These are phyloP conservation scores for Chorisops tibialis DNA, from an alignment of 2,888 invertebrate species.

Conservation along the genomic window DNA sequence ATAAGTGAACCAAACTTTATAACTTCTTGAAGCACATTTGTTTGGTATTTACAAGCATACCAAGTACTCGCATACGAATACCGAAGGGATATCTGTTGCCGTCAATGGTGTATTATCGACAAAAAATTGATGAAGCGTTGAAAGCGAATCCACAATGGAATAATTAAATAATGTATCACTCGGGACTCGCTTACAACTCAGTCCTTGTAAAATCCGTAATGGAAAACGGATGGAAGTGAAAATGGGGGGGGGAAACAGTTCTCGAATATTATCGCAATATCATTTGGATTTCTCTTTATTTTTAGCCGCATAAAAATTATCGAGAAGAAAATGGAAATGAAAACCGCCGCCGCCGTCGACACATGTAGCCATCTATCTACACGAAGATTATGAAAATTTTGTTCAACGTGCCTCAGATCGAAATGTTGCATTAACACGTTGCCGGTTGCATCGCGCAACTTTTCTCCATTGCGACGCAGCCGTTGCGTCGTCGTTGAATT, in stretches of 20 bases:
- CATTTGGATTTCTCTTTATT: slow-evolving; percentile 12
- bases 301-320: slow-evolving; percentile 3
- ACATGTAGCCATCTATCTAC: too few species aligned
- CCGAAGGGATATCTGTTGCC: neutral
- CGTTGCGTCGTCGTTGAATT: neutral
- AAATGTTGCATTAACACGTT: slow-evolving; percentile 8
- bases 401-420: neutral
- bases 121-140: slow-evolving; percentile 28
- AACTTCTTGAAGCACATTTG: neutral
- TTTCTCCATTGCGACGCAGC: slow-evolving; percentile 3
- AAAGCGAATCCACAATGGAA: slow-evolving; percentile 30
- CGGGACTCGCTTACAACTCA: neutral
- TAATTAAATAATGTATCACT: slow-evolving; percentile 30
- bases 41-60: neutral
- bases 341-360: slow-evolving; percentile 8
- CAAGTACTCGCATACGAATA: neutral
- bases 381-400: too few species aligned
- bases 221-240: slow-evolving; percentile 1
- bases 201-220: neutral
- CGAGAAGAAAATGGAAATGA: slow-evolving; percentile 12
- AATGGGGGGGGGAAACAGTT: neutral
- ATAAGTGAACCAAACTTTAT: neutral
- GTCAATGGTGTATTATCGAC: neutral
- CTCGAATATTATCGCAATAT: too few species aligned
- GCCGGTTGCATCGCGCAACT: slow-evolving; percentile 13